Conservation (phyloP, 2,888 invertebrate genomes). For the Drosophila lutescens region DNA sequence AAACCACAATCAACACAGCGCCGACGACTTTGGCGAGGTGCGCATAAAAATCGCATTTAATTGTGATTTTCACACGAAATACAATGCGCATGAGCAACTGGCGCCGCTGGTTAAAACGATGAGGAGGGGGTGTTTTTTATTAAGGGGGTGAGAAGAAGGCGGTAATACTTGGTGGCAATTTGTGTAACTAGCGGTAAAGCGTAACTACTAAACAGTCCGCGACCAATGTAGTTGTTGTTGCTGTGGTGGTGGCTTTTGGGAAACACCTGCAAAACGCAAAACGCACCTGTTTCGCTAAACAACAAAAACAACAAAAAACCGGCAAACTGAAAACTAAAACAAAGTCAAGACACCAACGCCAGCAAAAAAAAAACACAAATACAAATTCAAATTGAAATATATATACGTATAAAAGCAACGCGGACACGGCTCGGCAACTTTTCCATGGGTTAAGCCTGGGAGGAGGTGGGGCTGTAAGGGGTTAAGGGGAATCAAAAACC, state of each 20-base stretch:
- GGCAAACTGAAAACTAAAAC: constrained; percentile 69
- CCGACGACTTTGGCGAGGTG: constrained; percentile 65
- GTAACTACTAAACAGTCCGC: constrained; percentile 76
- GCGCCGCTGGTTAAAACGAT: constrained; percentile 50
- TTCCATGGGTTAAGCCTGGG: constrained; percentile 43
- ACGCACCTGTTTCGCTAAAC: constrained; percentile 82
- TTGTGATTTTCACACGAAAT: constrained; percentile 83
- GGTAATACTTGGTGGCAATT: constrained; percentile 59
- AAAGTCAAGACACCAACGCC: constrained; percentile 70
- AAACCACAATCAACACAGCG: constrained; percentile 46
- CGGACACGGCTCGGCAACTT: constrained; percentile 76
- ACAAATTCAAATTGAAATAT: background rate
- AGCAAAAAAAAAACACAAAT: constrained; percentile 44
- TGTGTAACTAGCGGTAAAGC: constrained; percentile 79
- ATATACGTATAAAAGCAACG: constrained; percentile 29
- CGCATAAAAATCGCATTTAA: constrained; percentile 82
- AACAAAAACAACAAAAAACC: constrained; percentile 25
- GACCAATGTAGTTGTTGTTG: constrained; percentile 36
- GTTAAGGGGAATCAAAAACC: constrained; percentile 44
- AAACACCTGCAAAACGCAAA: constrained; percentile 82
- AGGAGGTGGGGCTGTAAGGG: constrained; percentile 4
- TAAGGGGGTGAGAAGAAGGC: background rate
- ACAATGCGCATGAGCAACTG: constrained; percentile 74
- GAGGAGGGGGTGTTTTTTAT: constrained; percentile 4
- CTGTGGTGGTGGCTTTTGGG: constrained; percentile 77